These are phyloP conservation scores for rat (Rattus norvegicus) DNA, from an alignment of 2,113 vertebrate species.

Conservation along the genomic window GRCr8 NC_086033.1:59672001-59672500, in stretches of 20 bases:
- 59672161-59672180: slow-evolving; percentile 49
- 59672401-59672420: slow-evolving; percentile 81
- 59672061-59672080: slow-evolving; percentile 35
- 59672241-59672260: slow-evolving; percentile 70
- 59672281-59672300: slow-evolving; percentile 71
- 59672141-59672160: slow-evolving; percentile 48
- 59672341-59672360: slow-evolving; percentile 82
- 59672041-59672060: slow-evolving; percentile 52
- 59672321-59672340: slow-evolving; percentile 83
- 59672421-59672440: slow-evolving; percentile 75
- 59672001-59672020: not conserved
- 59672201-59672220: slow-evolving; percentile 74
- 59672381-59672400: slow-evolving; percentile 84
- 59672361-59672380: slow-evolving; percentile 84
- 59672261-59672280: slow-evolving; percentile 78
- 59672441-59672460: slow-evolving; percentile 76
- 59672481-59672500: slow-evolving; percentile 66
- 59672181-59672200: slow-evolving; percentile 62
- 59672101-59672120: not conserved
- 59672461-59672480: slow-evolving; percentile 73
- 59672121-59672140: slow-evolving; percentile 24
- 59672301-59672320: slow-evolving; percentile 78
- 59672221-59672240: slow-evolving; percentile 61
- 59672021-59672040: slow-evolving; percentile 43
- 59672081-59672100: slow-evolving; percentile 29